Base-by-base conservation (phyloP, 2,113 vertebrate species). In the Dasyurus viverrinus region DNA sequence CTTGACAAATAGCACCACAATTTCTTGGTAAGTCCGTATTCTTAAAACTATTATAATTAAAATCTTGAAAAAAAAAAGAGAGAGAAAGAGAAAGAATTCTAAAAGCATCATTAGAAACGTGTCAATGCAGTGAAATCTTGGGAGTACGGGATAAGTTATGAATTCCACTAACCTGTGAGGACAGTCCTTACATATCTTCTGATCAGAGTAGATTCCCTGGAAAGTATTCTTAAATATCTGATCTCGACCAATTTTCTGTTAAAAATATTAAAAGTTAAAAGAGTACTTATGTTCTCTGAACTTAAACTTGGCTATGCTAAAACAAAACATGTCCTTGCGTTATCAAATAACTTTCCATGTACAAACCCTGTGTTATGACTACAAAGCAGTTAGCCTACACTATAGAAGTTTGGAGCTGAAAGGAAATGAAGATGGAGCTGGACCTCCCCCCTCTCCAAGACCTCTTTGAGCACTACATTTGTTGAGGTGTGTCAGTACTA, bases 191-290 rank as follows among this genome's bases (percentile, higher is more conserved):
- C 99, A 99, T 97, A 99, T 99, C 98, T 99, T 99, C 99, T 99
- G 99, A 98, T 99, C 99, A 0, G 99, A 99, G 98, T 99, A 99
- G 97, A 99, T 99, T 91, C 99, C 99, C 98, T 99, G 99, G 98
- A 99, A 99, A 26, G 99, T 99, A 98, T 99, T 99, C 98, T 99
- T 99, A 98, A 99, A 99, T 98, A 99, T 99, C 96, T 99, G 99
- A 54, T 99, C 99, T 98, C 99, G 98, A 54, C 99, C 99, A 97
- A 99, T 99, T 99, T 99, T 99, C 99, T 99, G 98, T 96, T 97
- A 90, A 55, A 96, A 97, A 52, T 36, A 52, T 11, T 6, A 60
- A 98, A 97, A 97, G 50, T 95, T 92, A 95, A 90, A 97, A 89
- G 48, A 96, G 97, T 60, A 98, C 94, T 47, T 89, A 54, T 54